Evolutionary conservation across 1,140 invertebrate genomes (phyloP).

Genomic region (Drosophila nannoptera): DNA sequence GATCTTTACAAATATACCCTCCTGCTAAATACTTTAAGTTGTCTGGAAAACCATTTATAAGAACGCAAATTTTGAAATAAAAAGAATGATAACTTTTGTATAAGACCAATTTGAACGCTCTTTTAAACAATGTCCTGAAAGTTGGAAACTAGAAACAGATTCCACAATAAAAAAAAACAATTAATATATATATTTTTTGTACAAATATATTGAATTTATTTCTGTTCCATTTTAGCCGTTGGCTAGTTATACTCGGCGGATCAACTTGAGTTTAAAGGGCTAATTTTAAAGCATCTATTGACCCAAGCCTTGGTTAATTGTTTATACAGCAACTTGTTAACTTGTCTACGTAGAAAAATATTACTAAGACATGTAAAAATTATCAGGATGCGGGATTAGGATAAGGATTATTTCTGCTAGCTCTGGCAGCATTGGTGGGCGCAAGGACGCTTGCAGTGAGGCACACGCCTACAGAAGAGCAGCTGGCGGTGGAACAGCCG

Average conservation of each 20-base stretch:
- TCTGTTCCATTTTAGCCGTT: conserved; percentile 56
- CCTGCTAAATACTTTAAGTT: conserved; percentile 11
- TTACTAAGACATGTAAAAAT: conserved; percentile 54
- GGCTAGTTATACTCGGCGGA: conserved; percentile 57
- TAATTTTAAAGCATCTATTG: conserved; percentile 20
- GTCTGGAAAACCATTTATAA: conserved; percentile 39
- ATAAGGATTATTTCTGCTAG: conserved; percentile 39
- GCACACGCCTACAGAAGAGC: conserved; percentile 50
- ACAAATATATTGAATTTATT: conserved; percentile 74
- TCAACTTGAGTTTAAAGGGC: conserved; percentile 41
- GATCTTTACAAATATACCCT: conserved; percentile 3
- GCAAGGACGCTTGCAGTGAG: conserved; percentile 23
- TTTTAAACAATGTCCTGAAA: conserved; percentile 20
- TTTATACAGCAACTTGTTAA: conserved; percentile 43
- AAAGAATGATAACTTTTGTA: conserved; percentile 40
- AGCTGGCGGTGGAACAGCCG: conserved; percentile 64
- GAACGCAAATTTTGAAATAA: conserved; percentile 46
- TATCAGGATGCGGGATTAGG: neutral
- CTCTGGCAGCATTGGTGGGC: conserved; percentile 40
- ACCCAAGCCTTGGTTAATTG: conserved; percentile 13
- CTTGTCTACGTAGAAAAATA: conserved; percentile 69
- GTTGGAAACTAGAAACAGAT: too few relatives aligned
- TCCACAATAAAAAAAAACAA: too few relatives aligned
- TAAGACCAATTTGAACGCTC: conserved; percentile 39
- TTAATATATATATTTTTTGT: conserved; percentile 19